Evolutionary conservation across 2,113 vertebrate genomes (phyloP).

Genomic region (Phalacrocorax carbo): DNA sequence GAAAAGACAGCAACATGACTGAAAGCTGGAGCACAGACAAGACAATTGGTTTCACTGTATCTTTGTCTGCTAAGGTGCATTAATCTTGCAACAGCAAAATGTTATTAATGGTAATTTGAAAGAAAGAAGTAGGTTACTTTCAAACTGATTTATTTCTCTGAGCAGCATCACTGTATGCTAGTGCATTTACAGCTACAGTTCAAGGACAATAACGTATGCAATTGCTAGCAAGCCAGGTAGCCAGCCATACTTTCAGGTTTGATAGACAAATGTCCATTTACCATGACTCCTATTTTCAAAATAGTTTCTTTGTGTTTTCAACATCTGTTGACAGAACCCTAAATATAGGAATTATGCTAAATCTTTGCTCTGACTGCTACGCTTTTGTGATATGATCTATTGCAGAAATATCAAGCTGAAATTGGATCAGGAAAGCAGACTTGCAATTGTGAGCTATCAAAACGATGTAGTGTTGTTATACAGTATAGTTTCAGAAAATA

Average conservation of each 20-base stretch:
- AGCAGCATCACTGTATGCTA: background rate
- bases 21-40: conserved; percentile 10
- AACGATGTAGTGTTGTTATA: conserved; percentile 59
- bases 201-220: background rate
- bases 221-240: background rate
- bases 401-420: conserved; percentile 60
- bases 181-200: background rate
- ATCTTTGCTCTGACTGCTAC: conserved; percentile 30
- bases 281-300: background rate
- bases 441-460: conserved; percentile 68
- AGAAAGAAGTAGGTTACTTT: conserved; percentile 41
- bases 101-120: conserved; percentile 45
- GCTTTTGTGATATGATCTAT: conserved; percentile 57
- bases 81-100: conserved; percentile 47
- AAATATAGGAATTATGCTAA: conserved; percentile 65
- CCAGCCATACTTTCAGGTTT: background rate
- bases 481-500: conserved; percentile 63
- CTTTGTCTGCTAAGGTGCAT: conserved; percentile 13
- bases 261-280: conserved; percentile 31
- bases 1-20: conserved; percentile 3
- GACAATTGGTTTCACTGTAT: conserved; percentile 39
- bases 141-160: conserved; percentile 30
- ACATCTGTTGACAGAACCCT: conserved; percentile 35
- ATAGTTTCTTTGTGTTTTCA: conserved; percentile 42
- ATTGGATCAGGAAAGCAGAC: conserved; percentile 66